Conservation (phyloP, 1,140 invertebrate species). For the Venustaconcha ellipsiformis region DNA sequence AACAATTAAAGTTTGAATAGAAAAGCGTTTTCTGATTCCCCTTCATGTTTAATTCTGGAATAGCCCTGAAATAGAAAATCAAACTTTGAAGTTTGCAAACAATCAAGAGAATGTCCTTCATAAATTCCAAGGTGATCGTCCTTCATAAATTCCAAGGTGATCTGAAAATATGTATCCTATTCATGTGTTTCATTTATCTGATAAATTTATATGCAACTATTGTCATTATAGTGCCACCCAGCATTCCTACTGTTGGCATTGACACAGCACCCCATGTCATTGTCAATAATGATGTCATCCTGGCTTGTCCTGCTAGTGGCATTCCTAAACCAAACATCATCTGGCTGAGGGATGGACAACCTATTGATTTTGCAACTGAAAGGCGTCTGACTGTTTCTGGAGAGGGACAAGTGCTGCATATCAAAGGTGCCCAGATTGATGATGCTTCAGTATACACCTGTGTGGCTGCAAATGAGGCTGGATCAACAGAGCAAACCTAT, state of each 20-base stretch:
- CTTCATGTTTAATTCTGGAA: no score
- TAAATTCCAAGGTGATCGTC: no score
- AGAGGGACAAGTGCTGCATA: slow-evolving; percentile 15
- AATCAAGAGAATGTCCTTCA: no score
- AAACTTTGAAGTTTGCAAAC: no score
- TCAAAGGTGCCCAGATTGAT: slow-evolving; percentile 30
- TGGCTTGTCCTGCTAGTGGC: slow-evolving; percentile 67
- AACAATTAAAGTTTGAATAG: no score
- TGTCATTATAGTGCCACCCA: slow-evolving; percentile 62
- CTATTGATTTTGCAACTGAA: slow-evolving; percentile 32
- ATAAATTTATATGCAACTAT: slow-evolving; percentile 5
- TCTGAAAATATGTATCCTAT: no score
- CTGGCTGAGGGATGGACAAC: slow-evolving; percentile 62
- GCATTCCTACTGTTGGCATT: slow-evolving; percentile 52
- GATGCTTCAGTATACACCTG: slow-evolving; percentile 53
- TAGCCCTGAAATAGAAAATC: no score
- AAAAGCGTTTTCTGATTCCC: no score
- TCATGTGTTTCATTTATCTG: no score
- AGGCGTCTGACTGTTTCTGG: slow-evolving; percentile 10
- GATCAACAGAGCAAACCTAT: slow-evolving; percentile 62
- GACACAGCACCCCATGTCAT: slow-evolving; percentile 45
- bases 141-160: no score
- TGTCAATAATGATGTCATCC: slow-evolving; percentile 43
- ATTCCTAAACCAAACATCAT: slow-evolving; percentile 68
- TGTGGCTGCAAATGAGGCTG: slow-evolving; percentile 62